phyloP scores from a whole-genome alignment of 2,888 invertebrate species.

The Palloptera scutellata region DNA sequence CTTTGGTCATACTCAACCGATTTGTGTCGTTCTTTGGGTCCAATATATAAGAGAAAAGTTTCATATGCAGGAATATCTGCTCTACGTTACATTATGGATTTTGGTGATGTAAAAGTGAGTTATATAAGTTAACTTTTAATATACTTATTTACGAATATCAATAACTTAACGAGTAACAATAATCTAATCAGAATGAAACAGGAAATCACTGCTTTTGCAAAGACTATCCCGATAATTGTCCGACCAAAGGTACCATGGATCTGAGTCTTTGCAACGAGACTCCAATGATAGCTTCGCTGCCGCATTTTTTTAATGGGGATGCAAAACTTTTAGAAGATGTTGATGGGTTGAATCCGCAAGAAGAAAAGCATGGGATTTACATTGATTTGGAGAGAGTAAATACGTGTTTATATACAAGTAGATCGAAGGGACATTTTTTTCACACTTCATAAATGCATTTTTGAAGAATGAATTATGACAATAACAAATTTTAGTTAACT shows the following conservation, averaged over 20 bases:
- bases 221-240: slow-evolving; percentile 70
- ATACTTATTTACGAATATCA: too few relatives aligned
- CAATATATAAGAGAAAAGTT: slow-evolving; percentile 68
- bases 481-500: too few relatives aligned
- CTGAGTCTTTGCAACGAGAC: slow-evolving; percentile 69
- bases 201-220: slow-evolving; percentile 61
- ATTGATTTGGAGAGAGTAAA: slow-evolving; percentile 80
- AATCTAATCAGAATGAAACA: slow-evolving; percentile 43
- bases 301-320: slow-evolving; percentile 79
- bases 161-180: too few relatives aligned
- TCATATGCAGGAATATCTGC: slow-evolving; percentile 74
- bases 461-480: too few relatives aligned
- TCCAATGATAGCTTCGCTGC: slow-evolving; percentile 78
- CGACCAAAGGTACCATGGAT: slow-evolving; percentile 76
- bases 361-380: slow-evolving; percentile 74
- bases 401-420: too few relatives aligned
- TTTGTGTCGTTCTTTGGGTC: slow-evolving; percentile 75
- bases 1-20: slow-evolving; percentile 77
- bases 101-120: slow-evolving; percentile 70
- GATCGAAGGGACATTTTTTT: too few relatives aligned
- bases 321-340: slow-evolving; percentile 57
- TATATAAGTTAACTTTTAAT: too few relatives aligned
- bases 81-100: slow-evolving; percentile 72
- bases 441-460: too few relatives aligned
- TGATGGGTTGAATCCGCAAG: slow-evolving; percentile 70